A percentile compares a stretch with the other conserved stretches of the same genome.
Evolutionary conservation across 2,888 invertebrate genomes (phyloP).

Genomic region (Lithophane leautieri): DNA sequence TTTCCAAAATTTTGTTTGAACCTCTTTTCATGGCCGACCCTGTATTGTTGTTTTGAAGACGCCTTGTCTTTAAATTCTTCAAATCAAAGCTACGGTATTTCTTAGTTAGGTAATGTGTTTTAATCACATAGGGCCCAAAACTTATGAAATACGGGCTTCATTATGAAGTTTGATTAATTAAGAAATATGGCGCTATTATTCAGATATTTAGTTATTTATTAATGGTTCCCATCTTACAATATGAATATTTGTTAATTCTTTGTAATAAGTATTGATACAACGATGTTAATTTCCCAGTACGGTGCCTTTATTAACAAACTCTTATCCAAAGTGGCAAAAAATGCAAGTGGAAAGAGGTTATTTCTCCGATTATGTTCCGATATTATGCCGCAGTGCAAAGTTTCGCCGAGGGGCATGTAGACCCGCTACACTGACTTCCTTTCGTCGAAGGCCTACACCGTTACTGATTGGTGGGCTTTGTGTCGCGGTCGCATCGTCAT

Average conservation of each 20-base stretch:
- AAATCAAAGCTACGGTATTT: not conserved
- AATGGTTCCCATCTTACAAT: not conserved
- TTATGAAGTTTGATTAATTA: not conserved
- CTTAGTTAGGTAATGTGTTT: not conserved
- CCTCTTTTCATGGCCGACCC: too few relatives aligned
- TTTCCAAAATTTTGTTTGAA: not conserved
- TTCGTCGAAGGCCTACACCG: constrained; percentile 78
- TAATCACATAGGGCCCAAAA: not conserved
- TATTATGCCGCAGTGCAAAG: constrained; percentile 61
- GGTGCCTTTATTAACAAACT: not conserved
- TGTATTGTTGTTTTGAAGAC: not conserved
- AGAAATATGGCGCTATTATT: not conserved
- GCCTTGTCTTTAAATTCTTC: not conserved
- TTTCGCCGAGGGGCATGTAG: constrained; percentile 54
- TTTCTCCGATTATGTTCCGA: constrained; percentile 16
- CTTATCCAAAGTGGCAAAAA: constrained; percentile 16
- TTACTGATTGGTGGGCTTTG: constrained; percentile 80
- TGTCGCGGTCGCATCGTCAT: constrained; percentile 71
- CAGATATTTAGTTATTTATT: not conserved
- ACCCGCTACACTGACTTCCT: constrained; percentile 73
- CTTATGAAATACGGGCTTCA: not conserved
- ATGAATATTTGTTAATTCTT: too few relatives aligned
- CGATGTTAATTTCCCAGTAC: not conserved
- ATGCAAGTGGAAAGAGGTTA: constrained; percentile 21
- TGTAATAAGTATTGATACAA: not conserved